These are phyloP conservation scores for Simalia tracyae DNA, from an alignment of 2,797 vertebrate genomes.

Conservation along the genomic window DNA sequence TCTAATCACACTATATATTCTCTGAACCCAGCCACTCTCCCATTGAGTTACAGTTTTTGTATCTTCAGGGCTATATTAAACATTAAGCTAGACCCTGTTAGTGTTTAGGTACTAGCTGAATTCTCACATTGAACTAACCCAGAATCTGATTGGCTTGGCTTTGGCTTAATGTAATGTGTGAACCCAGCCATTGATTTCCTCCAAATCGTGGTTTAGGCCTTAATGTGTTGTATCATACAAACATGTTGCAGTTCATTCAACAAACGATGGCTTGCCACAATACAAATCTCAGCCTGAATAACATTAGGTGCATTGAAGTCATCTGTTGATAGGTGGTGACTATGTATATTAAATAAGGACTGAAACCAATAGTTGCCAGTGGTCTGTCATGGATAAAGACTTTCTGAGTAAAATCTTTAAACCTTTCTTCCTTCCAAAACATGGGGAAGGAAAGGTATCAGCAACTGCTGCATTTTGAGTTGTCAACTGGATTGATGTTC, in stretches of 20 bases:
- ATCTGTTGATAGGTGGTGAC: background rate
- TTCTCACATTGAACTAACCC: background rate
- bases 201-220: background rate
- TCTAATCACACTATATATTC: too few species aligned
- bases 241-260: background rate
- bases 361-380: too few species aligned
- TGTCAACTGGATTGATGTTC: background rate
- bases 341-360: too few species aligned
- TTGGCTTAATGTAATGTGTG: background rate
- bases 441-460: too few species aligned
- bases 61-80: background rate
- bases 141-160: background rate
- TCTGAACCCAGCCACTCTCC: background rate
- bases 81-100: background rate
- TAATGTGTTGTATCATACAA: background rate
- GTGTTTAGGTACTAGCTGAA: background rate
- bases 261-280: background rate
- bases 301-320: background rate
- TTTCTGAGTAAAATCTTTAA: too few species aligned
- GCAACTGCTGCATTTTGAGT: too few species aligned
- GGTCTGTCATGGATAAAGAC: too few species aligned
- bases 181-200: background rate
- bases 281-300: background rate
- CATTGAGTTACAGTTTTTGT: background rate
- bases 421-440: too few species aligned